Evolutionary conservation across 2,797 vertebrate species (phyloP).

Genomic region (Myripristis murdjan): DNA sequence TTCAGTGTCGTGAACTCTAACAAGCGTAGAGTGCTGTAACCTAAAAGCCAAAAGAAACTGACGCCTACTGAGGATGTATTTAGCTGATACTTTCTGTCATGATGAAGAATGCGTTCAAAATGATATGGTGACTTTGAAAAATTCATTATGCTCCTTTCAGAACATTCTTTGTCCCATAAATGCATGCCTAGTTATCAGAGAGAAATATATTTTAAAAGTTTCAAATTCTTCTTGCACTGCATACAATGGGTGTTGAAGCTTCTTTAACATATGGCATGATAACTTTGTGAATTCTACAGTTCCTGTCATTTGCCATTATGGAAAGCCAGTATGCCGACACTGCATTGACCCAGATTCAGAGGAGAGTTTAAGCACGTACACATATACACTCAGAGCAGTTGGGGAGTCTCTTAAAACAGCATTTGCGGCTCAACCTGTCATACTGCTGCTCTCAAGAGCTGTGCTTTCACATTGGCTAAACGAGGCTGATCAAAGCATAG

Average conservation of each 20-base stretch:
- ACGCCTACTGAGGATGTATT: slow-evolving; percentile 8
- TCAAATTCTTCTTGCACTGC: slow-evolving; percentile 52
- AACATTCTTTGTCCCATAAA: slow-evolving; percentile 10
- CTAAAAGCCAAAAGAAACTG: background rate
- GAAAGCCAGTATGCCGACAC: slow-evolving; percentile 68
- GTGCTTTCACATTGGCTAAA: slow-evolving; percentile 52
- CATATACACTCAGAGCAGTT: slow-evolving; percentile 28
- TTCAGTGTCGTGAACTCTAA: background rate
- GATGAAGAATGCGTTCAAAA: background rate
- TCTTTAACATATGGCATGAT: slow-evolving; percentile 36
- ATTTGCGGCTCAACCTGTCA: slow-evolving; percentile 70
- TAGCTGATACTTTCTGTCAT: background rate
- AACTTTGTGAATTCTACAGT: slow-evolving; percentile 61
- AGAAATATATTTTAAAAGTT: slow-evolving; percentile 38
- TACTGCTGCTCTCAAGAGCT: slow-evolving; percentile 67
- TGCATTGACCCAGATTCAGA: slow-evolving; percentile 74
- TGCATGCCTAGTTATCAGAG: slow-evolving; percentile 46
- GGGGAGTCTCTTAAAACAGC: slow-evolving; percentile 66
- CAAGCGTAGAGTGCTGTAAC: background rate
- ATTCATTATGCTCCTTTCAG: background rate
- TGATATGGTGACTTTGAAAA: background rate
- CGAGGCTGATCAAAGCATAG: slow-evolving; percentile 66
- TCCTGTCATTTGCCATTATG: slow-evolving; percentile 70
- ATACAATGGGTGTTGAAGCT: slow-evolving; percentile 48
- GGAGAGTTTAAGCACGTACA: slow-evolving; percentile 45